phyloP scores from a whole-genome alignment of 64 coral and sea anemone species.

The Pocillopora damicornis region DNA sequence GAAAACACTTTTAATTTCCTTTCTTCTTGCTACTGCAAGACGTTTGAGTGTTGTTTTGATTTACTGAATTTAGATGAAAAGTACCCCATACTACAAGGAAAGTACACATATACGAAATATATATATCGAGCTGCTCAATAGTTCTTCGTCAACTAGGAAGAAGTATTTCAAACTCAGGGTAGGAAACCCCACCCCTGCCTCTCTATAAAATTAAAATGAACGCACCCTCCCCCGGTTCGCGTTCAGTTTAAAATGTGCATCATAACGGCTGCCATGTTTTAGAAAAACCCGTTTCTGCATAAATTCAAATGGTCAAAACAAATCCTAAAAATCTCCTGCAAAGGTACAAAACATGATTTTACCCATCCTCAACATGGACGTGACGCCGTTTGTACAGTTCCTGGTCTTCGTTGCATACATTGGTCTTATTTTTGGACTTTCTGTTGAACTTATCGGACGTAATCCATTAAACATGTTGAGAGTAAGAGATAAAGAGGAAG shows the following conservation, averaged over 20 bases:
- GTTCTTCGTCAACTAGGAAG: no score
- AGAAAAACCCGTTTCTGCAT: background rate
- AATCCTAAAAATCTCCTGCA: background rate
- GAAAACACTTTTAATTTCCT: no score
- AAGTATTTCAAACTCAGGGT: no score
- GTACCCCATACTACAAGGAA: no score
- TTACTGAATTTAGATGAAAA: no score
- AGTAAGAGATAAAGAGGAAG: background rate
- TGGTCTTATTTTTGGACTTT: constrained; percentile 25
- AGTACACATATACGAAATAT: no score
- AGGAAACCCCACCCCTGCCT: no score
- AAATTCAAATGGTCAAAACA: background rate
- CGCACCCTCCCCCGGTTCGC: no score
- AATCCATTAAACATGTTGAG: background rate
- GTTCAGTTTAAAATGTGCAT: background rate
- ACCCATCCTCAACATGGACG: constrained; percentile 19
- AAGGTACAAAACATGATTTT: background rate
- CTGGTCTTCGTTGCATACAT: constrained; percentile 7
- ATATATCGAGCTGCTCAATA: no score
- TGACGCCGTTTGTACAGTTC: background rate
- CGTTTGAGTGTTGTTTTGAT: no score
- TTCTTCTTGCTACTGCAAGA: no score
- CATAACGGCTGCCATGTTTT: background rate
- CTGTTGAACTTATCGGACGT: constrained; percentile 1
- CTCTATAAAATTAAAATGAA: no score